Conservation (phyloP, 2,797 vertebrate species). For the Danio jaintianensis region DNA sequence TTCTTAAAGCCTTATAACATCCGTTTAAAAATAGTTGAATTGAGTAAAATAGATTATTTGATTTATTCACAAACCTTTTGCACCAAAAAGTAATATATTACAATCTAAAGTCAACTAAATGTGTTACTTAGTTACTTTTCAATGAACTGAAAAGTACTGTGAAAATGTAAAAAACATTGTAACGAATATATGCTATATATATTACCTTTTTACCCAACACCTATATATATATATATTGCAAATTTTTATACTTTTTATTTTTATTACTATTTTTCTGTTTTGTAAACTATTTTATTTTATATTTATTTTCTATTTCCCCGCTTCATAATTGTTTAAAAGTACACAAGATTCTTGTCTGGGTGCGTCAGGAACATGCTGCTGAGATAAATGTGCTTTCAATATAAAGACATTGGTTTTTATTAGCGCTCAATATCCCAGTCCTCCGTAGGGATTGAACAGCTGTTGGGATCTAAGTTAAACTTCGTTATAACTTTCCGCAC, state of each 20-base stretch:
- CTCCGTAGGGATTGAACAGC: slow-evolving; percentile 23
- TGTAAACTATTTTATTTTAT: background rate
- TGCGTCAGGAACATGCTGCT: slow-evolving; percentile 29
- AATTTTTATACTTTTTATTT: background rate
- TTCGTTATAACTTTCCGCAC: background rate
- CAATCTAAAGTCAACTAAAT: no score
- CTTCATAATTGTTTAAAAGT: background rate
- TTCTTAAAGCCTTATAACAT: no score
- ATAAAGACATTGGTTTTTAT: slow-evolving; percentile 36
- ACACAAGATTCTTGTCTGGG: background rate
- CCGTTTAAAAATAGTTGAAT: no score
- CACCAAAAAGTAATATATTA: no score
- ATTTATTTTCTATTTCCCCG: no score
- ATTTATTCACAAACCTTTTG: no score
- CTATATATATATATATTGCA: background rate
- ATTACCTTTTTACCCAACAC: no score
- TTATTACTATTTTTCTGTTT: background rate
- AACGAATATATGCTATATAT: no score
- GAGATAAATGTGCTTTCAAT: slow-evolving; percentile 36
- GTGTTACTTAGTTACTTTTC: no score
- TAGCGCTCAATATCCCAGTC: slow-evolving; percentile 29
- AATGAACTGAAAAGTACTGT: no score
- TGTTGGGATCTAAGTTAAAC: slow-evolving; percentile 11
- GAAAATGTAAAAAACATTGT: no score
- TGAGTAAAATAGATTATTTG: no score